A percentile compares a stretch with the other conserved stretches of the same genome.
Conservation (phyloP, 2,113 vertebrate species). For the Antechinus stuartii region DNA sequence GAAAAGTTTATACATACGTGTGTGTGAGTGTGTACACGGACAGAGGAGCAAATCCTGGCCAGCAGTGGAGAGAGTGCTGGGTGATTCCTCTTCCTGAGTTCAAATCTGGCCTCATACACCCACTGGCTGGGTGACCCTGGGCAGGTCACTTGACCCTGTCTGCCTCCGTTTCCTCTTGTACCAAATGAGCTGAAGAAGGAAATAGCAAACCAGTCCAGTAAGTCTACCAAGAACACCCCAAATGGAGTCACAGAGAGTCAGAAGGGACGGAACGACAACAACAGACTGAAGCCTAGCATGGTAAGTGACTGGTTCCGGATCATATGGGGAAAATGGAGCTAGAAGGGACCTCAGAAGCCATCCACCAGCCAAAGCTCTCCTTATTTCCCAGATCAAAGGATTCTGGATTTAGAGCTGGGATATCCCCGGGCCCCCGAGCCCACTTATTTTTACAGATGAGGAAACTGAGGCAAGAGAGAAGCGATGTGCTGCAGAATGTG, state of each 20-base stretch:
- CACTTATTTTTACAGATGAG: background rate
- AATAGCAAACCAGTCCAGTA: background rate
- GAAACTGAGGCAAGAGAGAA: background rate
- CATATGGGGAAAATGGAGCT: accelerated
- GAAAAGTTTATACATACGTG: too few relatives aligned
- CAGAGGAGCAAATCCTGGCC: background rate
- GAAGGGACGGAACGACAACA: background rate
- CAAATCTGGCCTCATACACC: background rate
- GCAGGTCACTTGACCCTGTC: background rate
- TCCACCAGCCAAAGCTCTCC: background rate
- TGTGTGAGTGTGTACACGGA: too few relatives aligned
- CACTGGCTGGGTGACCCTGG: background rate
- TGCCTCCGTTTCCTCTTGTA: background rate
- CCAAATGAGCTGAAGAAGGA: background rate
- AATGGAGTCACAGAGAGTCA: background rate
- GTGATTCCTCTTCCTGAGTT: background rate
- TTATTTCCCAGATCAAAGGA: background rate
- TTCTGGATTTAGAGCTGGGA: background rate
- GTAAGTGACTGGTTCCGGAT: background rate
- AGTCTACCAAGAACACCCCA: background rate
- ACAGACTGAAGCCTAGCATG: background rate
- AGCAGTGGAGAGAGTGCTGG: background rate
- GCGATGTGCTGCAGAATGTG: background rate
- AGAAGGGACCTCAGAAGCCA: background rate
- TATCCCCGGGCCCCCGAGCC: background rate